Percentiles rank a stretch among this genome's conserved stretches.
Conservation (phyloP, 2,888 invertebrate genomes). For the Dione juno region DNA sequence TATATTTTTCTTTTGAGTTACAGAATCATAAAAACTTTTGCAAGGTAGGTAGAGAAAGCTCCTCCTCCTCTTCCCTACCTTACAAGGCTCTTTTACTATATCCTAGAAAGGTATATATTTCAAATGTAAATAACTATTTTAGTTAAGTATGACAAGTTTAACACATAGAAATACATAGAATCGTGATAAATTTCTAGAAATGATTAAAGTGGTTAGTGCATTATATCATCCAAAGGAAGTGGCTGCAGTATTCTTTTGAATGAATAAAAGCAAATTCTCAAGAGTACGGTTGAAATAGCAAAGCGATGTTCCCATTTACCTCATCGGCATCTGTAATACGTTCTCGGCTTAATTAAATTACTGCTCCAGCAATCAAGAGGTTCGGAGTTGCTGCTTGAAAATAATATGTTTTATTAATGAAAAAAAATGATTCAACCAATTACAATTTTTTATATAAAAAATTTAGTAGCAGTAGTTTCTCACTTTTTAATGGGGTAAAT, state of each 20-base stretch:
- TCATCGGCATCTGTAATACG: conserved; percentile 63
- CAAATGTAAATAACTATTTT: neutral
- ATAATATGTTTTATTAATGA: conserved; percentile 26
- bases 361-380: conserved; percentile 59
- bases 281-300: conserved; percentile 50
- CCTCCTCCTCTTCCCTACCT: no score
- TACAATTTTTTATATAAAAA: no score
- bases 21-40: no score
- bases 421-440: no score
- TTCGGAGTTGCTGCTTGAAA: conserved; percentile 51
- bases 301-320: conserved; percentile 60
- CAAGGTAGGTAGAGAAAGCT: no score
- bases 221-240: conserved; percentile 32
- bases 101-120: no score
- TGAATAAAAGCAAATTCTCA: conserved; percentile 46
- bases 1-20: no score
- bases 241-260: conserved; percentile 41
- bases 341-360: conserved; percentile 75
- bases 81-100: no score
- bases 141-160: neutral
- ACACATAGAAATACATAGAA: neutral
- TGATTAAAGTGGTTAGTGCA: conserved; percentile 26
- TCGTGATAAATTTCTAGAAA: neutral
- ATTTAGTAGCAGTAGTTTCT: no score
- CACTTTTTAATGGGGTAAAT: no score